Conservation (phyloP, 2,113 vertebrate species). For the Oreochromis spilurus region DNA sequence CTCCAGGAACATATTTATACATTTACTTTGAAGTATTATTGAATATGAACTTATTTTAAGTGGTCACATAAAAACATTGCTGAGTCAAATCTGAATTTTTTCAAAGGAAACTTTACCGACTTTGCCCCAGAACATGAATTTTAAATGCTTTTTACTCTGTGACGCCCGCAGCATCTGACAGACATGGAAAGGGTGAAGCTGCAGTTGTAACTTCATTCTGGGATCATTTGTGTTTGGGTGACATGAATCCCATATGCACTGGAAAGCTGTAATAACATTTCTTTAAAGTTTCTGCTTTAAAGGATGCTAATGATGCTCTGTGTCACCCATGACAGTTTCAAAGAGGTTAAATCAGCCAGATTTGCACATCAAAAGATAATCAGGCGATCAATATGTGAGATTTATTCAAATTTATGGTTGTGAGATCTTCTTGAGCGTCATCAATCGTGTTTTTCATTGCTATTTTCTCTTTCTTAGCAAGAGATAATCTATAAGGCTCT, state of each 20-base stretch:
- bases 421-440: fast-evolving
- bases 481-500: neutral
- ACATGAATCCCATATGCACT: neutral
- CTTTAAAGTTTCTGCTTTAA: neutral
- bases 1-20: neutral
- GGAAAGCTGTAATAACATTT: neutral
- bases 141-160: neutral
- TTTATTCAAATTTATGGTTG: neutral
- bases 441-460: neutral
- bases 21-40: neutral
- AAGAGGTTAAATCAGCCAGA: neutral
- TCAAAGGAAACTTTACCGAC: neutral
- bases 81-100: neutral
- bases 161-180: neutral
- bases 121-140: neutral
- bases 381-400: neutral
- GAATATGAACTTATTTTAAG: neutral
- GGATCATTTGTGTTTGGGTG: neutral
- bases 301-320: neutral
- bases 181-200: neutral
- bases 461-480: neutral
- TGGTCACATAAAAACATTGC: neutral
- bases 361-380: neutral
- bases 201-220: neutral
- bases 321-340: neutral